Evolutionary conservation across 2,888 invertebrate genomes (phyloP), one percentile per base, ranked within the genome.

Genomic region (Mechanitis mazaeus): DNA sequence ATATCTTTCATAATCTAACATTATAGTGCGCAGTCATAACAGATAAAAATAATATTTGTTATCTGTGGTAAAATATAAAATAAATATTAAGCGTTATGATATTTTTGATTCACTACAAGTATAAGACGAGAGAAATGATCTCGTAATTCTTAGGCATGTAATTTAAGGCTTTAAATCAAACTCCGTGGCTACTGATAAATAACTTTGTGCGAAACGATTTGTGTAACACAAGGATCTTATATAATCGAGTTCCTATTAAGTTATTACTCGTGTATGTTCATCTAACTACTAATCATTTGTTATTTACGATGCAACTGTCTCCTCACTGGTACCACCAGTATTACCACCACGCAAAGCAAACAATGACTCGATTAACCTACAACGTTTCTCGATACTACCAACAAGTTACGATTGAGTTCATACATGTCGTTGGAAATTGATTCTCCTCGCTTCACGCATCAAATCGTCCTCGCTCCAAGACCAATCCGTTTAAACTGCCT

Each of bases 121-220:
- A 28, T 53, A 76, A 75, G 56, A 47, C 58, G 58, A 76, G 79
- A 78, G 75, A 79, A 79, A 78, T 75, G 77, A 74, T 68, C 70
- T 67, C 71, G 80, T 75, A 80, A 77, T 76, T 73, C 75, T 77
- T 73, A 73, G 79, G 77, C 77, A 76, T 84, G 88, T 88, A 89
- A 90, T 90, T 89, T 90, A 78, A 80, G 83, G 80, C 82, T 78
- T 71, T 90, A 90, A 90, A 90, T 90, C 89, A 88, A 75, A 78
- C 71, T 71, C 77, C 72, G 67, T 78, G 65, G 87, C 89, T 87
- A 85, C 88, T 86, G 87, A 88, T 87, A 88, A 89, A 87, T 87
- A 85, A 87, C 78, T 71, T 68, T 68, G 75, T 70, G 73, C 76
- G 74, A 78, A 79, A 67, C 83, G 83, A 85, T 87, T 87, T 85